A percentile compares a stretch with the other conserved stretches of the same genome.
Conservation (phyloP, 2,888 invertebrate genomes). For the Slavum lentiscoides region DNA sequence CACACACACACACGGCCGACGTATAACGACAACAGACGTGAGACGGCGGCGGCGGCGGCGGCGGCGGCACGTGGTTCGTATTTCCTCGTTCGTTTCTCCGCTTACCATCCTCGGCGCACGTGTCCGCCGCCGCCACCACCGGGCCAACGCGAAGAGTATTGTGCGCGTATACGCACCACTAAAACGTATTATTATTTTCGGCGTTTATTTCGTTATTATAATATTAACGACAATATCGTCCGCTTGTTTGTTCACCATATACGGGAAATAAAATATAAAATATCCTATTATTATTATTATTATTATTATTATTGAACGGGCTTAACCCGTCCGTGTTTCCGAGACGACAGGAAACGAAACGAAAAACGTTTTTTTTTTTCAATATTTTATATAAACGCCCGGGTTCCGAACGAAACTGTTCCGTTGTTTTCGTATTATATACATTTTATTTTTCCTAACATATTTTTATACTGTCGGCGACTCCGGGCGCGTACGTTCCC, state of each 20-base stretch:
- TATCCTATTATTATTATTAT: too few species aligned
- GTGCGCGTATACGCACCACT: neutral
- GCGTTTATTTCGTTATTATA: neutral
- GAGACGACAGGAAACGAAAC: constrained; percentile 23
- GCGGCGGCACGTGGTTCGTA: constrained; percentile 32
- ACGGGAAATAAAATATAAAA: too few species aligned
- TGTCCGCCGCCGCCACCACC: constrained; percentile 45
- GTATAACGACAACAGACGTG: constrained; percentile 29
- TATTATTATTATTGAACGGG: too few species aligned
- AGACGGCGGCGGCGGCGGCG: neutral
- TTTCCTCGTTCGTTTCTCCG: constrained; percentile 12
- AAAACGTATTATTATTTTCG: constrained; percentile 1
- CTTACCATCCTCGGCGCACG: constrained; percentile 19
- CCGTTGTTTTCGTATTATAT: neutral
- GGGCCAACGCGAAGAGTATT: constrained; percentile 42
- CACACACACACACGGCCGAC: too few species aligned
- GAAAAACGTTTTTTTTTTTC: neutral
- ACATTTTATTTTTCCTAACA: too few species aligned
- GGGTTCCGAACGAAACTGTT: neutral
- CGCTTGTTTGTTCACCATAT: too few species aligned
- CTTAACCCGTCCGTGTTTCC: too few species aligned
- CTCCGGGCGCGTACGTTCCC: too few species aligned
- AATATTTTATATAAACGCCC: neutral
- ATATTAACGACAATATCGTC: too few species aligned
- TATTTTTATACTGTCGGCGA: too few species aligned